Evolutionary conservation across 2,113 vertebrate species (phyloP), one percentile per base, ranked within the genome.

Genomic region (Corythoichthys haematopterus): DNA sequence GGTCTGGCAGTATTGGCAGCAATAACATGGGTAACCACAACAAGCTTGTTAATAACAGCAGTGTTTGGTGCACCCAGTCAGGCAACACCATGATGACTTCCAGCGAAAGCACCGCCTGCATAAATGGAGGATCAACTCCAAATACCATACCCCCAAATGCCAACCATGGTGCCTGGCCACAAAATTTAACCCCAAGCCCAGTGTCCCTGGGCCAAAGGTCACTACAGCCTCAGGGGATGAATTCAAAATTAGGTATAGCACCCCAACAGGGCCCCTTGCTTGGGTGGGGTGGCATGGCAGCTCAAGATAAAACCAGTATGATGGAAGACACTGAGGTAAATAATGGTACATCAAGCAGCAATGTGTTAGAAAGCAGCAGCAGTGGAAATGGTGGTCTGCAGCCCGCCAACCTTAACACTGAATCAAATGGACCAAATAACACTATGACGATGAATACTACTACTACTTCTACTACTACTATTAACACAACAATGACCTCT

Each of bases 401-500:
- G 91, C 92, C 94, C 93, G 92, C 94, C 85, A 95, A 94, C 92
- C 94, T 94, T 88, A 94, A 95, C 96, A 93, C 95, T 94, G 97
- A 98, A 93, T 91, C 93, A 90, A 94, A 94, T 88, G 97, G 96
- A 98, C 96, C 95, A 97, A 98, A 95, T 95, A 96, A 99, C 96
- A 98, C 97, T 89, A 90, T 90, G 50, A 85, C 75, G 84, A 88
- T 87, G 75, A 90, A 86, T 87, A 88, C 85, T 98, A 98, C 85
- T 97, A 97, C 94, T 93, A 95, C 96, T 93, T 12, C 58, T 40
- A 60, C 58, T 61, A 61, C 20, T 47, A 90, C 88, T 98, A 98
- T 95, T 95, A 97, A 98, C 93, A 75, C 86, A 84, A 94, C 93
- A 92, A 92, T 95, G 93, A 98, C 95, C 95, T 99, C 97, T 94